Evolutionary conservation across 92 coral and sea anemone species (phyloP).

Genomic region (Epizoanthus illoricatus): DNA sequence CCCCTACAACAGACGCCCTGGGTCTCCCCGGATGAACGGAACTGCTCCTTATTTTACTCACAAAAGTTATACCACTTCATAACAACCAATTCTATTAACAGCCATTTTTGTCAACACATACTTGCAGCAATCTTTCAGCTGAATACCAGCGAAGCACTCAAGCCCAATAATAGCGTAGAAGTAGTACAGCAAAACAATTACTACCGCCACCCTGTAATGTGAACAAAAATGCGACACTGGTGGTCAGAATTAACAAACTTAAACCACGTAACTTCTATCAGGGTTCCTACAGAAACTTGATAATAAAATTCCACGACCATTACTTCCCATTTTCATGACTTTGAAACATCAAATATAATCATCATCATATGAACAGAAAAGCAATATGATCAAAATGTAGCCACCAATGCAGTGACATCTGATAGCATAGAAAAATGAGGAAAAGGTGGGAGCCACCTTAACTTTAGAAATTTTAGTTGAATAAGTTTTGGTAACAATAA

Average conservation of each 20-base stretch:
- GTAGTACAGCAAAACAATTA: slow-evolving; percentile 81
- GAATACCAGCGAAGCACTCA: slow-evolving; percentile 87
- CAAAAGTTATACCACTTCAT: not conserved
- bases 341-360: too few relatives aligned
- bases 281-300: too few relatives aligned
- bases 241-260: not conserved
- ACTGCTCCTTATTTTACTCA: too few relatives aligned
- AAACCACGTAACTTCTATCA: not conserved
- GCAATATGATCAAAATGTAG: too few relatives aligned
- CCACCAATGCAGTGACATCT: too few relatives aligned
- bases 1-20: too few relatives aligned
- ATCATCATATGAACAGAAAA: too few relatives aligned
- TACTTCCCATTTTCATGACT: not conserved
- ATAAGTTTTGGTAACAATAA: too few relatives aligned
- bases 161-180: slow-evolving; percentile 90
- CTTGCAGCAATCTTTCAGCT: slow-evolving; percentile 87
- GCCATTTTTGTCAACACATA: slow-evolving; percentile 42
- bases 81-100: not conserved
- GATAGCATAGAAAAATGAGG: too few relatives aligned
- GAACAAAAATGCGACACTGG: not conserved
- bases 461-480: too few relatives aligned
- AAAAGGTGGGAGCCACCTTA: too few relatives aligned
- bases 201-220: slow-evolving; percentile 68
- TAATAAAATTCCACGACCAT: not conserved
- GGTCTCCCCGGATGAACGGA: too few relatives aligned